Base-by-base conservation (phyloP, 2,888 invertebrate species). In the Andricus curvator region DNA sequence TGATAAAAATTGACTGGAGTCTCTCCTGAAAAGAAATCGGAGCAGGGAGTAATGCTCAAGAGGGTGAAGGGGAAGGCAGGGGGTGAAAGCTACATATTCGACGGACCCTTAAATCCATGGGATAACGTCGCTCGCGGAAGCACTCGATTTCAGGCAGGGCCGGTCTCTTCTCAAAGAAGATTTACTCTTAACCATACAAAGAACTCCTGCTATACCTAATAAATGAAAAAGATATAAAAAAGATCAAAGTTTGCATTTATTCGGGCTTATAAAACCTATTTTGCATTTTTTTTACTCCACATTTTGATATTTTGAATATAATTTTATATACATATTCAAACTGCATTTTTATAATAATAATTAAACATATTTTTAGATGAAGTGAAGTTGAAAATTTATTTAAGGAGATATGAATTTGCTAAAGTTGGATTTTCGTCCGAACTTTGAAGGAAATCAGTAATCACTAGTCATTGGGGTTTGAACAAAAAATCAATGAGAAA, bases 1-100 rank as follows among this genome's bases (percentile, higher is more conserved):
- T 88, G 90, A 91, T 90, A 90, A 91, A 91, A 91, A 91, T 91
- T 91, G 91, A 91, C 90, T 91, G 88, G 84, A 86, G 87, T 85
- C 85, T 82, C 83, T 83, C 80, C 60, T 77, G 78, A 82, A 80
- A 81, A 80, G 81, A 79, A 82, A 80, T 80, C 80, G 79, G 80
- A 67, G 78, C 77, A 80, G 66, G 78, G 78, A 80, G 78, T 77
- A 77, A 80, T 78, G 74, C 62, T 77, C 79, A 78, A 80, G 65
- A 77, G 79, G 81, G 85, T 85, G 86, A 29, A 83, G 85, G 85
- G 85, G 80, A 81, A 80, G 83, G 80, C 67, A 84, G 81, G 82
- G 81, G 81, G 79, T 77, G 79, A 81, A 67, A 80, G 80, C 81
- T 80, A 84, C 84, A 88, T 88, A 88, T 85, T 83, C 87, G 85